phyloP scores from a whole-genome alignment of 2,888 invertebrate species.

The Papilio gigon region DNA sequence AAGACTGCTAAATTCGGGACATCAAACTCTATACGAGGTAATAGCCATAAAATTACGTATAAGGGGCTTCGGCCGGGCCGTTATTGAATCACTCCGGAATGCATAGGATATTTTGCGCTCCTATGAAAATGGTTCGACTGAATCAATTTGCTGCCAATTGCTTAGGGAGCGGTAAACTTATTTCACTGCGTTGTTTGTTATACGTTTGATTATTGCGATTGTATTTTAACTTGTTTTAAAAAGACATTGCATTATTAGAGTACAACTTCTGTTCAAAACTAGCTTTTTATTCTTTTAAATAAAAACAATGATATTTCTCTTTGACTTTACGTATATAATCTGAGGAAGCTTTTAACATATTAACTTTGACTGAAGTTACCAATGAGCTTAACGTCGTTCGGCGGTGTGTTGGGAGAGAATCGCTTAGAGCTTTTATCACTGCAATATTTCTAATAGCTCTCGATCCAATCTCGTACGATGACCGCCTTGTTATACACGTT shows the following conservation, averaged over 20 bases:
- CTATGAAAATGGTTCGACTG: constrained; percentile 52
- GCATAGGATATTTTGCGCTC: constrained; percentile 70
- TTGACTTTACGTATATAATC: background rate
- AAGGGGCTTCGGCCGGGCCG: constrained; percentile 60
- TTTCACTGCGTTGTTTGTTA: constrained; percentile 23
- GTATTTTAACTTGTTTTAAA: background rate
- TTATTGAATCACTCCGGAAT: constrained; percentile 73
- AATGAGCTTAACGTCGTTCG: constrained; percentile 37
- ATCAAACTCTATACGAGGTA: constrained; percentile 55
- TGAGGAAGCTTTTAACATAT: constrained; percentile 10
- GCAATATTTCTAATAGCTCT: constrained; percentile 69
- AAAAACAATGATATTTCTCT: background rate
- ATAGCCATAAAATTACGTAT: constrained; percentile 69
- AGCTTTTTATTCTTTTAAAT: background rate
- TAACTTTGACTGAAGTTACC: constrained; percentile 19
- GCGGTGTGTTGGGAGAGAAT: constrained; percentile 40
- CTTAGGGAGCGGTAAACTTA: constrained; percentile 44
- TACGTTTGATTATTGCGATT: constrained; percentile 2
- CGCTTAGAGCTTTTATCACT: constrained; percentile 58
- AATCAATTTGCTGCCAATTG: constrained; percentile 59
- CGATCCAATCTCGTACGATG: constrained; percentile 67
- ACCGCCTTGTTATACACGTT: constrained; percentile 42
- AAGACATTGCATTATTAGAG: background rate
- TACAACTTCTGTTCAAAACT: background rate
- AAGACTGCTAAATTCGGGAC: constrained; percentile 59